Conservation (phyloP, 1,140 invertebrate genomes). For the Heliothis subflexa region DNA sequence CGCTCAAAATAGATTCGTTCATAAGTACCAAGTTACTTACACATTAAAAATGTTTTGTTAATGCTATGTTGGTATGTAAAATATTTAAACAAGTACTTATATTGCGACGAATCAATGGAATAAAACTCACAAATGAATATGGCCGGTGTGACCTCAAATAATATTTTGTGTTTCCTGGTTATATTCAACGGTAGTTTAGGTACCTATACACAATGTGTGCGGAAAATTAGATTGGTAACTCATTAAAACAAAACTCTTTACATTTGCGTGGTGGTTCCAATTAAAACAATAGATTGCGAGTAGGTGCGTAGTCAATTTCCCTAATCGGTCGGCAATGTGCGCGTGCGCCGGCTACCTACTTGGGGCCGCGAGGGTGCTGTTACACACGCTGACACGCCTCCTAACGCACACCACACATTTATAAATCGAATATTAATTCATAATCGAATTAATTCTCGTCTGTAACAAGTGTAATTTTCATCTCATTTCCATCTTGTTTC, state of each 20-base stretch:
- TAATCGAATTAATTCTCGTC: conserved; percentile 21
- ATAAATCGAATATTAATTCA: conserved; percentile 40
- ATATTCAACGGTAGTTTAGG: conserved; percentile 36
- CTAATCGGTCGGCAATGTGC: conserved; percentile 56
- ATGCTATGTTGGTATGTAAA: not conserved
- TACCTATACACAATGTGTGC: conserved; percentile 28
- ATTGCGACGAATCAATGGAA: conserved; percentile 10
- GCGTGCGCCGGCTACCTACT: conserved; percentile 64
- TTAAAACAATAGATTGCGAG: conserved; percentile 59
- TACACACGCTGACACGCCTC: conserved; percentile 69
- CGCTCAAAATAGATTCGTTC: not conserved
- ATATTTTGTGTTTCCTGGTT: conserved; percentile 44
- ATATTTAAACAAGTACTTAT: not conserved
- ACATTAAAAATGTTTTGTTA: no score
- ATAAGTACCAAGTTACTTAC: not conserved
- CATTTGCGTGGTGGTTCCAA: conserved; percentile 49
- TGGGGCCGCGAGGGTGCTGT: conserved; percentile 75
- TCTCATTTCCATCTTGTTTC: not conserved
- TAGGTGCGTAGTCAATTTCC: conserved; percentile 60
- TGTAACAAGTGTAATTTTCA: not conserved
- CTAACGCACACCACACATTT: conserved; percentile 49
- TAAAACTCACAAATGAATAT: conserved; percentile 23
- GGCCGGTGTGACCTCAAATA: conserved; percentile 23
- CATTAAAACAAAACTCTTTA: conserved; percentile 51
- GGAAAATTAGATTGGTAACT: conserved; percentile 50